Evolutionary conservation across 35 echinoderm and acorn worm species (phyloP).

Genomic region (Hemicentrotus pulcherrimus): DNA sequence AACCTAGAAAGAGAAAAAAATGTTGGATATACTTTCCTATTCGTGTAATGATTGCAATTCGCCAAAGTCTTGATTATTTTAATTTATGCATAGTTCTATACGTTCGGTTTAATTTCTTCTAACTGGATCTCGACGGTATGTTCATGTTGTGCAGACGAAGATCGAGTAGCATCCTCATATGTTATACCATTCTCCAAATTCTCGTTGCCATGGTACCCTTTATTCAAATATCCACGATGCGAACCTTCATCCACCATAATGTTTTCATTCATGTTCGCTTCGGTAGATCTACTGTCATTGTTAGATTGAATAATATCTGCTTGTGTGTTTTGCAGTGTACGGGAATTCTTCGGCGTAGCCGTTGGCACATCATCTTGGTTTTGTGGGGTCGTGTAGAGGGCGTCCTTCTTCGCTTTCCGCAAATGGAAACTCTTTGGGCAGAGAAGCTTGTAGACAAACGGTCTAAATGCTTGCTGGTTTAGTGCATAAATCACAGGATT

Average conservation of each 20-base stretch:
- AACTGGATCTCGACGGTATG: too few relatives aligned
- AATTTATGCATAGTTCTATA: too few relatives aligned
- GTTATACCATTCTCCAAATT: neutral
- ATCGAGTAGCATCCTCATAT: neutral
- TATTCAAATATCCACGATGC: neutral
- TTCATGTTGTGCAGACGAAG: neutral
- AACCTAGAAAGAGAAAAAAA: too few relatives aligned
- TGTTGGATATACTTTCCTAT: too few relatives aligned
- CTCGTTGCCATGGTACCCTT: neutral
- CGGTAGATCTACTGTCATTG: neutral
- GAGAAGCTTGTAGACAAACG: slow-evolving; percentile 22
- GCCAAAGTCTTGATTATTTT: too few relatives aligned
- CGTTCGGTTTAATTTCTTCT: too few relatives aligned
- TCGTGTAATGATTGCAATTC: too few relatives aligned
- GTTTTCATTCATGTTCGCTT: neutral
- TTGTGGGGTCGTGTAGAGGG: neutral
- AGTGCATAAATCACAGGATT: slow-evolving; percentile 29
- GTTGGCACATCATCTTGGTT: neutral
- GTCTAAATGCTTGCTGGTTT: neutral
- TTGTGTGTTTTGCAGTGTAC: neutral
- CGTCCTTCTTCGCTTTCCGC: neutral
- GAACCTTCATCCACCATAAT: neutral
- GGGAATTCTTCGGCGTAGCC: neutral
- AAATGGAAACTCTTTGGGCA: neutral
- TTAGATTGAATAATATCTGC: neutral